phyloP scores from a whole-genome alignment of 2,888 invertebrate species.

The Heliconius cydno region DNA sequence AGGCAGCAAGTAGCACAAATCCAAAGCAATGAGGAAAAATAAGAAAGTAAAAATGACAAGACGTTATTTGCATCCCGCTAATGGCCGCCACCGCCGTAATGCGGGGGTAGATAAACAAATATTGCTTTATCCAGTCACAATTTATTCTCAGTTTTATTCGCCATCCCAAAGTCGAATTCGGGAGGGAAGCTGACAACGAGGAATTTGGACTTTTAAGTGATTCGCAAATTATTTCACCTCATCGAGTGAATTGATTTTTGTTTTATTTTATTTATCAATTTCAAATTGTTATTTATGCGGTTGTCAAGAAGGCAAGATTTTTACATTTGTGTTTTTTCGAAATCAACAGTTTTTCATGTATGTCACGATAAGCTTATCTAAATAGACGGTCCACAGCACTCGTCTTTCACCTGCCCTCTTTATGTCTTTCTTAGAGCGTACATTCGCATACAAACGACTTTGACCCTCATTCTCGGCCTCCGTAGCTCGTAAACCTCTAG shows the following conservation, averaged over 20 bases:
- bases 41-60: constrained; percentile 83
- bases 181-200: constrained; percentile 73
- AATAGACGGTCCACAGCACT: constrained; percentile 79
- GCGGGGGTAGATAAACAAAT: constrained; percentile 83
- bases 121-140: constrained; percentile 83
- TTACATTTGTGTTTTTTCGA: not conserved
- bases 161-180: constrained; percentile 73
- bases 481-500: constrained; percentile 67
- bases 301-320: constrained; percentile 35
- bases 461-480: constrained; percentile 63
- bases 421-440: constrained; percentile 75
- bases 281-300: not conserved
- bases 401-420: constrained; percentile 73
- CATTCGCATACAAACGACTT: constrained; percentile 74
- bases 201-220: constrained; percentile 79
- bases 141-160: constrained; percentile 81
- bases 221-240: constrained; percentile 80
- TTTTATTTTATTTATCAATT: constrained; percentile 51
- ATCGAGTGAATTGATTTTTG: constrained; percentile 68
- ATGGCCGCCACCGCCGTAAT: constrained; percentile 79
- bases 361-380: constrained; percentile 79
- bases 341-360: constrained; percentile 46
- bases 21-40: constrained; percentile 72
- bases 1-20: constrained; percentile 63
- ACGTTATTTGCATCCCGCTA: constrained; percentile 83